Evolutionary conservation across 2,888 invertebrate species (phyloP), one percentile per base, ranked within the genome.

Genomic region (Ormyrus pomaceus): DNA sequence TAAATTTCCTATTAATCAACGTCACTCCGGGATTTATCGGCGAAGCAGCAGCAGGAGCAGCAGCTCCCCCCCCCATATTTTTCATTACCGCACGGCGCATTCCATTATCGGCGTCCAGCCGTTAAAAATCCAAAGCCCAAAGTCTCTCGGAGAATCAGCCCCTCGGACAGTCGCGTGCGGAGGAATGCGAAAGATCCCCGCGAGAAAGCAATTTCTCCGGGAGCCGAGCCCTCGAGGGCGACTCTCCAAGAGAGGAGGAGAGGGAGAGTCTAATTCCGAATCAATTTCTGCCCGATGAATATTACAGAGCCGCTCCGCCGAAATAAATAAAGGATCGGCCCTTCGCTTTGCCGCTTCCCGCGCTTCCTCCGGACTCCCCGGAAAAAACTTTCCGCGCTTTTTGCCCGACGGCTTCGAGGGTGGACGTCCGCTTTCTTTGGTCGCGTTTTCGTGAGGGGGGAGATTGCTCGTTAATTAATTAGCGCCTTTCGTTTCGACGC

Each of bases 281-380:
- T 90, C 89, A 88, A 90, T 89, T 90, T 89, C 87, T 87, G 81
- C 82, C 80, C 85, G 87, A 89, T 89, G 89, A 89, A 89, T 90
- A 90, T 89, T 89, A 87, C 87, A 89, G 85, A 84, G 72, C 34
- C 34, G 34, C 58, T 19, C n/a, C 53, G 80, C 68, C 48, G 77
- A 66, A 77, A 78, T 79, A 82, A 79, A 82, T 81, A 78, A 76
- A 72, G 77, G 66, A 81, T 76, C 69, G 64, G 0, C 10, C 8
- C 53, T 53, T 5, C 7, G 6, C 45, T 34, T 34, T 34, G 34
- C 34, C 34, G 34, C 34, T 34, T 34, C 34, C 34, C 34, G 34
- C 34, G 34, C 34, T 34, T 34, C 34, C 34, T 4, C 34, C 2
- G 34, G 34, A 34, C 4, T 34, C 34, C 34, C 34, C 34, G 34